phyloP scores from a whole-genome alignment of 2,888 invertebrate genomes.

The Hydropsyche betteni region DNA sequence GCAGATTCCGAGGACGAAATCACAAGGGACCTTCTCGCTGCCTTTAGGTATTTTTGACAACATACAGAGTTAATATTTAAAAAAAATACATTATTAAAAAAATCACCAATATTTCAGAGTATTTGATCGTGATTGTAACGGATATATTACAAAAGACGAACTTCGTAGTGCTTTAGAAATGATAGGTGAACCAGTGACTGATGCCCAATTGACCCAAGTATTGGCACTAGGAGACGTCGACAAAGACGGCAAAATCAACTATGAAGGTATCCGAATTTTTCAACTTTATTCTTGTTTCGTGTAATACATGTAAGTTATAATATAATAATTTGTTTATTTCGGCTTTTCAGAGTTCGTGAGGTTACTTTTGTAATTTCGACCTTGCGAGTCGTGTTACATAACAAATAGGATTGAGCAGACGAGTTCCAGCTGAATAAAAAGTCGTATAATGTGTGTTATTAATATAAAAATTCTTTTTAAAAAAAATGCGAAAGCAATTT shows the following conservation, averaged over 20 bases:
- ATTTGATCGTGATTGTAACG: constrained; percentile 90
- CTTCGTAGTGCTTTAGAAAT: constrained; percentile 81
- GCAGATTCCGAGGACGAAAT: constrained; percentile 72
- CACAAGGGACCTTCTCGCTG: constrained; percentile 83
- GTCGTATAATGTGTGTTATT: constrained; percentile 14
- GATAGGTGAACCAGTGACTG: constrained; percentile 81
- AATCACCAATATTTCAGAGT: constrained; percentile 64
- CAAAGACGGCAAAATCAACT: constrained; percentile 82
- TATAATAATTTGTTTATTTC: constrained; percentile 48
- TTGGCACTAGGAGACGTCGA: constrained; percentile 80
- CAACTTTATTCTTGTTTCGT: constrained; percentile 53
- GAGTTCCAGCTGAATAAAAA: too few relatives aligned
- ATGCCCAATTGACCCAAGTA: constrained; percentile 78
- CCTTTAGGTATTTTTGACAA: constrained; percentile 71
- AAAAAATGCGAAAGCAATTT: constrained; percentile 21
- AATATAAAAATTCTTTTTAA: neutral
- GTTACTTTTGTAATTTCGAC: constrained; percentile 63
- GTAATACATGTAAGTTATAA: constrained; percentile 4
- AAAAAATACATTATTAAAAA: neutral
- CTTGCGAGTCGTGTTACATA: neutral
- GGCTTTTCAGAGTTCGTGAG: constrained; percentile 68
- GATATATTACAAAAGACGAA: constrained; percentile 86
- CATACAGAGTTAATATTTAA: neutral
- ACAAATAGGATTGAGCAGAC: neutral
- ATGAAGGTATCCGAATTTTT: constrained; percentile 70